phyloP scores from a whole-genome alignment of 2,797 vertebrate species.

The Parotocinclus haroldoi region DNA sequence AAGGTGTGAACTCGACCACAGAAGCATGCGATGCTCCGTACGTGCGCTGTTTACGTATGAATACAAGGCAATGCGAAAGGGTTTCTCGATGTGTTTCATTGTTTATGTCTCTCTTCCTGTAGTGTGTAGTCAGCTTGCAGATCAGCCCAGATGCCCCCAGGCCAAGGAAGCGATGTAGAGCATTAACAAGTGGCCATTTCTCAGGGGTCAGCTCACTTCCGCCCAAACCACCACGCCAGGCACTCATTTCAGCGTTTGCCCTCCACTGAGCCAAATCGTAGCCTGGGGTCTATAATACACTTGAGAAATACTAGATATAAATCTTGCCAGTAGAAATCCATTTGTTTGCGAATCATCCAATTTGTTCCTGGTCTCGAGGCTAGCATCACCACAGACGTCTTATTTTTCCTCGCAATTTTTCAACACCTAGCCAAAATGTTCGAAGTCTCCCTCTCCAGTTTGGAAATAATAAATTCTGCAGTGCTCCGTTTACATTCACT shows the following conservation, averaged over 20 bases:
- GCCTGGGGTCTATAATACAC: conserved; percentile 15
- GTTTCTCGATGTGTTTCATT: conserved; percentile 47
- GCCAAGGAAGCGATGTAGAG: conserved; percentile 47
- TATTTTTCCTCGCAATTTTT: not conserved
- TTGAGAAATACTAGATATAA: not conserved
- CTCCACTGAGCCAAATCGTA: conserved; percentile 1
- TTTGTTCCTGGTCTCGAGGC: conserved; percentile 1
- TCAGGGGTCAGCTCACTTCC: conserved; percentile 52
- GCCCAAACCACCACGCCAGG: not conserved
- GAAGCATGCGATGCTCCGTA: conserved; percentile 47
- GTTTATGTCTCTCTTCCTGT: conserved; percentile 61
- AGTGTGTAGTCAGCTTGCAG: conserved; percentile 44
- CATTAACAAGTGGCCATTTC: conserved; percentile 60
- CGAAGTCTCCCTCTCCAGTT: too few relatives aligned
- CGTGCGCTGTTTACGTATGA: conserved; percentile 49
- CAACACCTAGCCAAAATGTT: not conserved
- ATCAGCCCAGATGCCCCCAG: conserved; percentile 32
- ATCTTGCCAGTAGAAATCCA: conserved; percentile 14
- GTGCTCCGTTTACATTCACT: not conserved
- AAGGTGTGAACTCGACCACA: conserved; percentile 23
- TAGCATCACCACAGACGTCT: not conserved
- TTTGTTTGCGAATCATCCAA: conserved; percentile 21
- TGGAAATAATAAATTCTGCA: not conserved
- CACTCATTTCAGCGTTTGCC: conserved; percentile 8
- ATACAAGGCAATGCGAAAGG: not conserved